Evolutionary conservation across 2,797 vertebrate genomes (phyloP), one percentile per base, ranked within the genome.

Genomic region (Rhinella marina): DNA sequence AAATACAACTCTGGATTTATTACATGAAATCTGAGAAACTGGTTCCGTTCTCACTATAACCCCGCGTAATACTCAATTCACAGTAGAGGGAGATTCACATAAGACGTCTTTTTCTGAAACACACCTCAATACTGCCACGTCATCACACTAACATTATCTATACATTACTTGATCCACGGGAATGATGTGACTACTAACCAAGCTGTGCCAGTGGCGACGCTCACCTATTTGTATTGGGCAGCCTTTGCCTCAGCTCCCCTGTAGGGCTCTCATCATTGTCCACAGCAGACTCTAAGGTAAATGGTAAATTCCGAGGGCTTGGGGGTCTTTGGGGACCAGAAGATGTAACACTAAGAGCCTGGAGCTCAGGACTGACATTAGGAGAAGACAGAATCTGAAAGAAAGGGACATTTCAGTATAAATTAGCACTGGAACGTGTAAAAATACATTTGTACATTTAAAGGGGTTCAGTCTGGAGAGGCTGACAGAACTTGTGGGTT

Each of bases 231-330:
- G 79, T 0, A 0, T 91, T 91, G 0, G 78, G 81, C 1, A 92
- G 84, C 82, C 95, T 93, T 81, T 95, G 94, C n/a, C 94, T 91
- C 64, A 95, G 92, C 78, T 93, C 92, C 11, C 80, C 88, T 3
- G 0, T 87, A 88, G 78, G 90, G 0, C 17, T 9, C 9, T 91
- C 86, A 12, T 90, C 90, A 62, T 87, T 0, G 10, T 87, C 79
- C 73, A 88, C 25, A 66, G 56, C 91, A 78, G 84, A 83, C 17
- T 85, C 84, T n/a, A 85, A 76, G n/a, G 0, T 66, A 66, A 77
- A 78, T 54, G 57, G 8, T 5, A 10, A 8, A 68, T 78, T 78
- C 5, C 2, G 21, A n/a, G 72, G 62, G 25, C 21, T 82, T 11
- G 78, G 84, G 3, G 88, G 59, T 82, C 25, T 86, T 76, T 52